phyloP scores from a whole-genome alignment of 1,140 invertebrate species.

The Sinella curviseta region DNA sequence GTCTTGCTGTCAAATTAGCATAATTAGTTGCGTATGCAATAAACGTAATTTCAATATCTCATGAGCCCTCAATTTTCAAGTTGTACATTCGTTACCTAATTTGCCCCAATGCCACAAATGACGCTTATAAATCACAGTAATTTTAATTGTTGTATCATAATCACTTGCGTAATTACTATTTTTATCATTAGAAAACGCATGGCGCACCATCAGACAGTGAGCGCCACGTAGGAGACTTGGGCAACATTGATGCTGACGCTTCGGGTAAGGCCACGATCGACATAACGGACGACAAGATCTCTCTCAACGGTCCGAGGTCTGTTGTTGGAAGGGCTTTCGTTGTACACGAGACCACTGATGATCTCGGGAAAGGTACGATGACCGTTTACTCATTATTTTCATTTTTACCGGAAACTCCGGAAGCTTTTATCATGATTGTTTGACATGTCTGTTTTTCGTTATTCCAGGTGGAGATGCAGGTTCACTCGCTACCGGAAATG shows the following conservation, averaged over 20 bases:
- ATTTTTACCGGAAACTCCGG: no score
- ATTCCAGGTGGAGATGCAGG: slow-evolving; percentile 54
- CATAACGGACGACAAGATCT: slow-evolving; percentile 53
- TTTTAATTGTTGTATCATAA: no score
- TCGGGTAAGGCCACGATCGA: slow-evolving; percentile 51
- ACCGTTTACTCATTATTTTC: no score
- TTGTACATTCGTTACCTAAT: no score
- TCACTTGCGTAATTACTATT: not conserved
- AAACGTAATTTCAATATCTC: no score
- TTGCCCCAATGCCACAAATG: no score
- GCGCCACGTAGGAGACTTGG: slow-evolving; percentile 62
- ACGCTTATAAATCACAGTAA: no score
- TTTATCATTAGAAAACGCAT: slow-evolving; percentile 53
- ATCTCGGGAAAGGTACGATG: slow-evolving; percentile 60
- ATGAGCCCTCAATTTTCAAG: no score
- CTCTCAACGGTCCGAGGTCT: slow-evolving; percentile 54
- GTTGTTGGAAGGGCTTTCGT: slow-evolving; percentile 60
- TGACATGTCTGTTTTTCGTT: no score
- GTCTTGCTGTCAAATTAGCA: no score
- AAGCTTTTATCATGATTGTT: no score
- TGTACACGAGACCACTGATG: slow-evolving; percentile 58
- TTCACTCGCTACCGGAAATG: slow-evolving; percentile 59
- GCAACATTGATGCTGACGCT: slow-evolving; percentile 57
- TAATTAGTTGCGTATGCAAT: no score
- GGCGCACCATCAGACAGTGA: slow-evolving; percentile 57